phyloP scores from a whole-genome alignment of 2,797 vertebrate genomes.

The Spheniscus humboldti region DNA sequence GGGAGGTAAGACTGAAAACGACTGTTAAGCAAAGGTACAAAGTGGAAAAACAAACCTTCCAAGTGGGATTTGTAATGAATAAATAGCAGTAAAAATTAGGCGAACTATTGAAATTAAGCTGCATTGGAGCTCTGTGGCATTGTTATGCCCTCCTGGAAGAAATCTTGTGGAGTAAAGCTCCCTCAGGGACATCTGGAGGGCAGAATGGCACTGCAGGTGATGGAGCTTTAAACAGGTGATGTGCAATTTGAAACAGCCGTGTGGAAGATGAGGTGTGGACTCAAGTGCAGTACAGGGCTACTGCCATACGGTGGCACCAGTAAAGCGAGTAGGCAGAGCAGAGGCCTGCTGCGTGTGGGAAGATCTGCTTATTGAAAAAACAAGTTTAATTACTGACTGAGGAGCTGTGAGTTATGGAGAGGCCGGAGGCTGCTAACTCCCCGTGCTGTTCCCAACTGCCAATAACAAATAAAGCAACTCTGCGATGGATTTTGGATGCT shows the following conservation, averaged over 20 bases:
- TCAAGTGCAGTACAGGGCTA: not conserved
- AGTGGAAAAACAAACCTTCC: not conserved
- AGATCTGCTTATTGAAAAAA: not conserved
- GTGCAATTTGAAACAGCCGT: rapidly evolving
- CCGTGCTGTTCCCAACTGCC: not conserved
- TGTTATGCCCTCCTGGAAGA: not conserved
- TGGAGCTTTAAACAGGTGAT: not conserved
- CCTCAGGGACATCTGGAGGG: too few species aligned
- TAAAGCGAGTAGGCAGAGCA: not conserved
- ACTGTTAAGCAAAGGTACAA: not conserved
- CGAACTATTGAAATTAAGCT: not conserved
- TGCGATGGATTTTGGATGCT: not conserved
- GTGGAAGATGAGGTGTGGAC: not conserved
- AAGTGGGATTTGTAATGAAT: not conserved
- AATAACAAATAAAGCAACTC: not conserved
- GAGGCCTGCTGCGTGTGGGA: not conserved
- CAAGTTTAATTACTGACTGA: not conserved
- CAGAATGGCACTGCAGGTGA: not conserved
- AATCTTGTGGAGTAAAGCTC: not conserved
- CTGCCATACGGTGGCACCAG: not conserved
- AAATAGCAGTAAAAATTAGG: not conserved
- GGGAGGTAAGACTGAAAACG: constrained; percentile 83
- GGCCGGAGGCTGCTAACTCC: not conserved
- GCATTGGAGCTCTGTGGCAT: not conserved
- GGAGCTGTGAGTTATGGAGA: not conserved